phyloP scores from a whole-genome alignment of 2,113 vertebrate genomes.

The Thomomys bottae region DNA sequence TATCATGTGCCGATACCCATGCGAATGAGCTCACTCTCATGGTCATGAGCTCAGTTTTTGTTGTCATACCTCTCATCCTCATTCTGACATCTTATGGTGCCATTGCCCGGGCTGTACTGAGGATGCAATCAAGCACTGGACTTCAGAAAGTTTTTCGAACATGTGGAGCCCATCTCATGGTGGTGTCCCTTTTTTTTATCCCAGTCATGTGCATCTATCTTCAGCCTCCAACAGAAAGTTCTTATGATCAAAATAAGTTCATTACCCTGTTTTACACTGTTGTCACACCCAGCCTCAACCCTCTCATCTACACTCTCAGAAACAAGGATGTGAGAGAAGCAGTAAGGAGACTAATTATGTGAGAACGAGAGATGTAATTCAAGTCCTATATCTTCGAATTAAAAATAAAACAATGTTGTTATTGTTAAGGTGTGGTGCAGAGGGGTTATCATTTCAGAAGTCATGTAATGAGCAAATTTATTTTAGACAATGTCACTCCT shows the following conservation, averaged over 20 bases:
- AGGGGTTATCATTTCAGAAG: no score
- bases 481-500: no score
- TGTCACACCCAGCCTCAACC: no score
- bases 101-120: no score
- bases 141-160: slow-evolving; percentile 30
- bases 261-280: neutral
- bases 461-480: no score
- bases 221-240: slow-evolving; percentile 3
- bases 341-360: slow-evolving; percentile 17
- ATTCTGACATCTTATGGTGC: no score
- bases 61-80: neutral
- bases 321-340: neutral
- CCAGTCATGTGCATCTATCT: slow-evolving; percentile 46
- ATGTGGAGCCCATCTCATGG: slow-evolving; percentile 33
- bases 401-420: no score
- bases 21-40: slow-evolving; percentile 46
- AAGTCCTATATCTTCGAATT: neutral
- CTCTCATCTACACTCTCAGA: no score
- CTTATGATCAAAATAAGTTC: slow-evolving; percentile 19
- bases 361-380: neutral
- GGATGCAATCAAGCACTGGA: neutral
- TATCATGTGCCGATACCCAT: slow-evolving; percentile 24
- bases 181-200: slow-evolving; percentile 58
- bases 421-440: no score
- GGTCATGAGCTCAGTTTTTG: slow-evolving; percentile 26